phyloP scores from a whole-genome alignment of 1,140 invertebrate species.

The Aradophagus sp. region DNA sequence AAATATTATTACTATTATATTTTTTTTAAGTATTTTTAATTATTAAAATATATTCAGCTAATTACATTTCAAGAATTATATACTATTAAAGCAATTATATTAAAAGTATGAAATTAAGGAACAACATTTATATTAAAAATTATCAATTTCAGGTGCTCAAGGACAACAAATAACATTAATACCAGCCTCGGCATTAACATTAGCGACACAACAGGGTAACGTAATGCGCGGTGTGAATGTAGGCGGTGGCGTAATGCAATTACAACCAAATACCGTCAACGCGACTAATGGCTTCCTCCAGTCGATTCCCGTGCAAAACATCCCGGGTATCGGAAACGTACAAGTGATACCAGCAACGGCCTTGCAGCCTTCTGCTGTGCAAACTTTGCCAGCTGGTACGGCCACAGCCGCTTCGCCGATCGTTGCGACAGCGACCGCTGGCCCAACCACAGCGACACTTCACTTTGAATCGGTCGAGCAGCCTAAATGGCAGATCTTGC shows the following conservation, averaged over 20 bases:
- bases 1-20: background rate
- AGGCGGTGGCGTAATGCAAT: conserved; percentile 69
- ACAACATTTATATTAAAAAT: background rate
- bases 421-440: conserved; percentile 58
- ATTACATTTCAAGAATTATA: background rate
- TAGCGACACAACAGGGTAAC: conserved; percentile 63
- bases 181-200: conserved; percentile 77
- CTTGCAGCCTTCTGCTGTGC: conserved; percentile 68
- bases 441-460: conserved; percentile 67
- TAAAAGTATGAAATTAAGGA: background rate
- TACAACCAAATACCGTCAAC: conserved; percentile 66
- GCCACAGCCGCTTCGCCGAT: conserved; percentile 47
- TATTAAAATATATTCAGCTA: background rate
- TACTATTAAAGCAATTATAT: too few species aligned
- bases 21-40: conserved; percentile 5
- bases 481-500: conserved; percentile 87
- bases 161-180: conserved; percentile 84
- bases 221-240: conserved; percentile 70
- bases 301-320: conserved; percentile 81
- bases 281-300: conserved; percentile 74
- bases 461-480: conserved; percentile 86
- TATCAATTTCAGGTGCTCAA: conserved; percentile 75
- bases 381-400: conserved; percentile 65
- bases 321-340: conserved; percentile 84
- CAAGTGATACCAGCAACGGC: conserved; percentile 81